phyloP scores from a whole-genome alignment of 1,140 invertebrate genomes.

The Zaprionus kolodkinae region DNA sequence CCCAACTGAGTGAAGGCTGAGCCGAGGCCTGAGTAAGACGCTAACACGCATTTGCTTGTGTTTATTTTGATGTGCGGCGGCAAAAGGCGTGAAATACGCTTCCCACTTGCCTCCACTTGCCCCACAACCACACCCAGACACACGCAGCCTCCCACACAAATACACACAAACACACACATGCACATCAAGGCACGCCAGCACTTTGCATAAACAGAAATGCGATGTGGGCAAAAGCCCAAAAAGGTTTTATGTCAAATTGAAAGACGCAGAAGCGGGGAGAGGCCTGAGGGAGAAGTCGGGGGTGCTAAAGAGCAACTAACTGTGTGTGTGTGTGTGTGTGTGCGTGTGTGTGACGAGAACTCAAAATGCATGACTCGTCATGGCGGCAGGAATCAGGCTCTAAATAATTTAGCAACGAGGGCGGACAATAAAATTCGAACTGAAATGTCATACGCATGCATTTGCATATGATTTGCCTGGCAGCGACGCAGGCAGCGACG shows the following conservation, averaged over 20 bases:
- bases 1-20: background rate
- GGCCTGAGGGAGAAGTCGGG: background rate
- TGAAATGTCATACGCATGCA: constrained; percentile 81
- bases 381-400: constrained; percentile 77
- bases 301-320: constrained; percentile 43
- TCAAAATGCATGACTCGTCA: constrained; percentile 73
- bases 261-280: constrained; percentile 45
- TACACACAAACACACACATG: background rate
- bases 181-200: constrained; percentile 27
- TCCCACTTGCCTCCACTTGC: constrained; percentile 15
- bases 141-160: constrained; percentile 16
- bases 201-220: constrained; percentile 69
- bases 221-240: constrained; percentile 56
- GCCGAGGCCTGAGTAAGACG: constrained; percentile 20
- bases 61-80: constrained; percentile 72
- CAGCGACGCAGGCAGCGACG: constrained; percentile 23
- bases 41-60: constrained; percentile 45
- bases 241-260: constrained; percentile 81
- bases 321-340: constrained; percentile 33
- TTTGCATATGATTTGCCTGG: constrained; percentile 75
- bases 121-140: background rate
- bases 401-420: constrained; percentile 79
- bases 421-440: constrained; percentile 81
- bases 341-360: constrained; percentile 49
- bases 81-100: constrained; percentile 72